Evolutionary conservation across 1,140 invertebrate species (phyloP), one percentile per base, ranked within the genome.

Genomic region (Drosophila sp.): DNA sequence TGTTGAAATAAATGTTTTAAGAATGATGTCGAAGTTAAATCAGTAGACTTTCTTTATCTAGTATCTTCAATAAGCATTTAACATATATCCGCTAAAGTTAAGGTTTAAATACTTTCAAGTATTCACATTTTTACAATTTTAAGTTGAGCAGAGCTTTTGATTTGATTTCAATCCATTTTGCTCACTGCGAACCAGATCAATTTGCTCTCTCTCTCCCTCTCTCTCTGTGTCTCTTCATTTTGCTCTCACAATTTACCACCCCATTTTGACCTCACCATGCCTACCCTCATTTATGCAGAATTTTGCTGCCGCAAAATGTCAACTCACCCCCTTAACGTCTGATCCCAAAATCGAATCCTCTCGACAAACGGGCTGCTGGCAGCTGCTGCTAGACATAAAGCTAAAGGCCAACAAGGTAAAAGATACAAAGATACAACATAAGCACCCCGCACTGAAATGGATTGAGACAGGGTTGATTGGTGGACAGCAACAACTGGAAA

Each of bases 351-450:
- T 25, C 18, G 51, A 27, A 45, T 21, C 46, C 18, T 21, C 14
- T 48, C 9, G 13, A 29, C 25, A 34, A 36, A 41, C 32, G 43
- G 54, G 21, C 41, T 51, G 57, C 21, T 43, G 59, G 65, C 80
- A 59, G 80, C 76, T 64, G 78, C 63, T 59, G 41, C 18, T 38
- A 38, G 36, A 38, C 36, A 38, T 38, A 38, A 38, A 38, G 36
- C 36, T 58, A 57, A 56, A 70, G 41, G 50, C 57, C 50, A 38
- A 9, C 51, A 46, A 48, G 34, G 46, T 54, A 21, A 11, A 29
- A 58, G 41, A 18, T 14, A 67, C 53, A 34, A 34, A 45, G 25
- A 43, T 59, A 41, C 36, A 51, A 48, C 27, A 29, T 29, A 29
- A 5, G 36, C 36, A 38, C 16, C n/a, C 36, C 11, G 25, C 46